Conservation (phyloP, 2,113 vertebrate species). For the Anser cygnoides region DNA sequence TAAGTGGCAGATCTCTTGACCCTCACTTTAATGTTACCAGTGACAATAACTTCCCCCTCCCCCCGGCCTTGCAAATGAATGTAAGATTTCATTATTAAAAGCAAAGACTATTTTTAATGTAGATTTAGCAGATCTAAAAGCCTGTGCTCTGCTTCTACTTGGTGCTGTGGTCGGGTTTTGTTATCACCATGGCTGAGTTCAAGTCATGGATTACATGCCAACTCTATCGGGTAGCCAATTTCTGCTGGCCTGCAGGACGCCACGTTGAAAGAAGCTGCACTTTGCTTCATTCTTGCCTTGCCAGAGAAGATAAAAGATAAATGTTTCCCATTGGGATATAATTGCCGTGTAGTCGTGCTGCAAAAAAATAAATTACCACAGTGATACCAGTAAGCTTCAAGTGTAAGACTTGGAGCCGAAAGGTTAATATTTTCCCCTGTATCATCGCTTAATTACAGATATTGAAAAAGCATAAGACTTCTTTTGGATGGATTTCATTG, state of each 20-base stretch:
- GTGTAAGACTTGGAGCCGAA: neutral
- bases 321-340: neutral
- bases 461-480: neutral
- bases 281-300: neutral
- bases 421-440: neutral
- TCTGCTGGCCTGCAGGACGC: neutral
- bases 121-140: neutral
- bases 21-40: neutral
- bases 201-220: neutral
- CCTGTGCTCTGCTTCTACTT: neutral
- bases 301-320: neutral
- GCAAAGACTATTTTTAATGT: neutral
- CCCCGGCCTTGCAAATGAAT: neutral
- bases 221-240: neutral
- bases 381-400: neutral
- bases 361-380: neutral
- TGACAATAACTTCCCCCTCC: neutral
- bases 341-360: neutral
- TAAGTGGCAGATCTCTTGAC: neutral
- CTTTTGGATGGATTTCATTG: neutral
- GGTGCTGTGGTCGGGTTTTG: neutral
- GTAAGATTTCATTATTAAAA: neutral
- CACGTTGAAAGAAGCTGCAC: neutral
- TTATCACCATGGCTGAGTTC: neutral
- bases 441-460: neutral